A percentile compares a stretch with the other conserved stretches of the same genome.
These are phyloP conservation scores for Nasonovia ribisnigri DNA, from an alignment of 2,888 invertebrate species.

Conservation along the genomic window DNA sequence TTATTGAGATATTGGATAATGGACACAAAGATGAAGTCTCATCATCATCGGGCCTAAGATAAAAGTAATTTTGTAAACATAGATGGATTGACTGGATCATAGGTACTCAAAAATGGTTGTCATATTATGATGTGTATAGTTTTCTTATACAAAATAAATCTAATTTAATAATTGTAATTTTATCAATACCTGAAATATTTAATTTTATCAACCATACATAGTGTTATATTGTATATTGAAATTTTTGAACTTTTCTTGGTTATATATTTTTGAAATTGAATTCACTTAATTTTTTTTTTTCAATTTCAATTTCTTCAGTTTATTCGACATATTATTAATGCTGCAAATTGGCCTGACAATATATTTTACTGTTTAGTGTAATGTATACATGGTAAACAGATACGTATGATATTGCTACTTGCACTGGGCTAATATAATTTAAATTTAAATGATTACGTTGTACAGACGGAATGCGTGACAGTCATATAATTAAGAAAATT, in stretches of 20 bases:
- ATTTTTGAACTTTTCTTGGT: neutral
- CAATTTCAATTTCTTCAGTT: neutral
- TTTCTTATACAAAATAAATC: neutral
- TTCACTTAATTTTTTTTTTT: neutral
- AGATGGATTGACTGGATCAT: too few relatives aligned
- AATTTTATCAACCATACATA: neutral
- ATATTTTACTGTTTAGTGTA: neutral
- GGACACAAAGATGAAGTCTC: neutral
- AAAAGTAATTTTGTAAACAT: neutral
- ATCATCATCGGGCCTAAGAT: neutral
- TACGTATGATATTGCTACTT: neutral
- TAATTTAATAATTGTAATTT: neutral
- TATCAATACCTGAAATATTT: neutral
- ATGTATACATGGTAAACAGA: neutral
- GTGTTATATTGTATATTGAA: neutral
- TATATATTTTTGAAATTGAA: neutral
- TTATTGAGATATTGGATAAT: neutral
- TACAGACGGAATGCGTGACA: neutral
- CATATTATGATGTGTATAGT: neutral
- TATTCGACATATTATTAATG: neutral
- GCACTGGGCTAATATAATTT: neutral
- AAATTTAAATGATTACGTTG: neutral
- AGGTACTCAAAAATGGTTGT: neutral
- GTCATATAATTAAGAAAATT: neutral
- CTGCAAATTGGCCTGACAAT: neutral